Conservation (phyloP, 2,888 invertebrate species). For the Lymantria dispar region DNA sequence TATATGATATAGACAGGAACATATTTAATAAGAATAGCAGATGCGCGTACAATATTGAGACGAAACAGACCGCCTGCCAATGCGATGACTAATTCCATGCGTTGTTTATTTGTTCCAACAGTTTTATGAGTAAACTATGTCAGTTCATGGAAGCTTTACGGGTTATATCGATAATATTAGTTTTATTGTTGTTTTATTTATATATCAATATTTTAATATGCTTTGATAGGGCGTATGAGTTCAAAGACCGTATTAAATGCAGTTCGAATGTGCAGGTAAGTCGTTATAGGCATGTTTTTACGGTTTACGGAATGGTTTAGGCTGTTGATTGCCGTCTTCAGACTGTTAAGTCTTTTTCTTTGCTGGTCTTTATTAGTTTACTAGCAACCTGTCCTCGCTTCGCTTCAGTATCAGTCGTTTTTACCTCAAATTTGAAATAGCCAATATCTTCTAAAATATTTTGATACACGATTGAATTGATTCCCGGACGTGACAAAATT, state of each 20-base stretch:
- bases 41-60: slow-evolving; percentile 55
- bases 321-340: not conserved
- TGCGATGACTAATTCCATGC: slow-evolving; percentile 46
- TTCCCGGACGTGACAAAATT: too few relatives aligned
- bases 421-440: too few relatives aligned
- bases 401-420: too few relatives aligned
- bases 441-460: too few relatives aligned
- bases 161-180: slow-evolving; percentile 32
- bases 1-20: slow-evolving; percentile 26
- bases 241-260: slow-evolving; percentile 1
- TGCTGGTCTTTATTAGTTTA: too few relatives aligned
- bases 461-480: too few relatives aligned
- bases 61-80: slow-evolving; percentile 52
- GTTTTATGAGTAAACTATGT: slow-evolving; percentile 64
- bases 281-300: not conserved
- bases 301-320: not conserved
- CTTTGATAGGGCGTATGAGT: not conserved
- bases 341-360: too few relatives aligned
- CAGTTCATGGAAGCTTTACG: slow-evolving; percentile 44
- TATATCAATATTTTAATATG: slow-evolving; percentile 10
- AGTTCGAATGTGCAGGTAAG: not conserved
- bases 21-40: slow-evolving; percentile 36
- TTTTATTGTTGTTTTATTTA: slow-evolving; percentile 32
- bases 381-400: too few relatives aligned
- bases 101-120: slow-evolving; percentile 61